Percentiles rank a stretch among this genome's conserved stretches.
phyloP scores from a whole-genome alignment of 2,888 invertebrate species.

The Limnephilus rhombicus region DNA sequence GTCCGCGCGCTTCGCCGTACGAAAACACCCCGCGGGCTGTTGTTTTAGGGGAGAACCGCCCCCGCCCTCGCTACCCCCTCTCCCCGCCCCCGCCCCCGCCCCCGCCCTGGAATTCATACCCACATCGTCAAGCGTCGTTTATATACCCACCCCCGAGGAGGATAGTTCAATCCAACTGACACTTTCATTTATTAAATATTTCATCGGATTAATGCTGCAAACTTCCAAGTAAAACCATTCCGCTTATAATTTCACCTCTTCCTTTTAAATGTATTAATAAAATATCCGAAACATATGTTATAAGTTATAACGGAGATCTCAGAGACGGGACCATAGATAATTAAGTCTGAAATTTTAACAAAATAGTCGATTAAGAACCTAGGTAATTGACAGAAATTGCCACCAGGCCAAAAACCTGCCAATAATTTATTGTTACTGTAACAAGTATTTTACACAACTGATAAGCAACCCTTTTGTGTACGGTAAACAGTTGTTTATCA shows the following conservation, averaged over 20 bases:
- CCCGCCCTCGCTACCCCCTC: slow-evolving; percentile 28
- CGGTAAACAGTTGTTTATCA: too few relatives aligned
- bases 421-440: too few relatives aligned
- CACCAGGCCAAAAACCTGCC: too few relatives aligned
- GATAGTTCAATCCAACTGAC: slow-evolving; percentile 50
- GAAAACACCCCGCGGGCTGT: slow-evolving; percentile 65
- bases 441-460: too few relatives aligned
- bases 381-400: too few relatives aligned
- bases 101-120: slow-evolving; percentile 11
- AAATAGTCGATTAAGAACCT: too few relatives aligned
- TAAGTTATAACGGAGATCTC: neutral
- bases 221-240: neutral
- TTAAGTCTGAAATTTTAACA: too few relatives aligned
- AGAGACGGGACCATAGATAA: neutral
- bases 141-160: slow-evolving; percentile 54
- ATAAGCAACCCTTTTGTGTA: too few relatives aligned
- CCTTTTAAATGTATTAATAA: neutral
- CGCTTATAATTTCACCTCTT: neutral
- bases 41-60: slow-evolving; percentile 64
- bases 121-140: slow-evolving; percentile 47
- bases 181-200: slow-evolving; percentile 9
- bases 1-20: slow-evolving; percentile 53
- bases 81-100: neutral
- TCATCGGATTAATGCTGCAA: neutral
- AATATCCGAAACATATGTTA: neutral